Base-by-base conservation (phyloP, 2,113 vertebrate species). In the Misgurnus anguillicaudatus region DNA sequence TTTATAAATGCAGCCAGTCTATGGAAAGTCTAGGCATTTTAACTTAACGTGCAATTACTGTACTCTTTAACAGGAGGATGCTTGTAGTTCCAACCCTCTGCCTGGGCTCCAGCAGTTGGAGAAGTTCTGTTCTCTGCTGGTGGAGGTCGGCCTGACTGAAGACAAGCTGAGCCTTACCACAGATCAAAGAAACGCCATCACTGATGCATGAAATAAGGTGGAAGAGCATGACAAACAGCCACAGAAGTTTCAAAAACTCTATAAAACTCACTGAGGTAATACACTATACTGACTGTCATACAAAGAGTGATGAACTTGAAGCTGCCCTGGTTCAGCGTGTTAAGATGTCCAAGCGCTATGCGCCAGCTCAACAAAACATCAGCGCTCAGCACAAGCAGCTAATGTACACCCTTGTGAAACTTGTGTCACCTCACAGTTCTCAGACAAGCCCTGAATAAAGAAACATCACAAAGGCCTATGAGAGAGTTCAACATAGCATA, bases 181-280 rank as follows among this genome's bases (percentile, higher is more conserved):
- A 3, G 77, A 55, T 5, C 77, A 83, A 19, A 75, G 81, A 38
- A 79, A 83, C 70, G 39, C 17, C 16, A 14, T 83, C 21, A 38
- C 71, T 5, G 58, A 66, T 2, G 75, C 51, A n/a, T 82, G 75
- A 70, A 68, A 74, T 6, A 31, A 17, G 8, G 62, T 78, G n/a
- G 69, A 74, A 45, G 68, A 78, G 36, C 76, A 82, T 7, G 51
- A 74, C 61, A 78, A 80, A 38, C 82, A 80, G 39, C 65, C 77
- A 19, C 82, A 71, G 17, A 36, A 48, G 57, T 76, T 70, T 41
- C 67, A 69, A 38, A 77, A 64, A 38, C 42, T 79, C 8, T 79
- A 80, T 64, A 75, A 48, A 42, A 83, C 82, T 63, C 77, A 79
- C 71, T 76, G 77, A 71, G 77, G 77, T 9, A 83, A 83, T 39